phyloP scores from a whole-genome alignment of 2,888 invertebrate genomes.

The Oscheius sp. region DNA sequence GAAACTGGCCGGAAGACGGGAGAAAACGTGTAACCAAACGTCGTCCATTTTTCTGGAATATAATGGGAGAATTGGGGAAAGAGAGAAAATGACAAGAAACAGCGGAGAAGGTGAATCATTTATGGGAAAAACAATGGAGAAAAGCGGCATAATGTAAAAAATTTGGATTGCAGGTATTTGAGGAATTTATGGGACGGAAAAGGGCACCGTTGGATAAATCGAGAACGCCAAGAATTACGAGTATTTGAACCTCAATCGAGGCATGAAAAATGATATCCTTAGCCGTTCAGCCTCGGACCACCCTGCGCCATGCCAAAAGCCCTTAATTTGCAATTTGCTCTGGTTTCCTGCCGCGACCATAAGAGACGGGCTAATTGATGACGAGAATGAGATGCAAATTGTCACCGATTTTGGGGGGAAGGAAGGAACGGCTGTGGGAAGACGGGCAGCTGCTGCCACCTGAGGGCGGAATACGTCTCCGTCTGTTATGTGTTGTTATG shows the following conservation, averaged over 20 bases:
- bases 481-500: not conserved
- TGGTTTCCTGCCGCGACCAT: no score
- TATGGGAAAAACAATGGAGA: not conserved
- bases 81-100: no score
- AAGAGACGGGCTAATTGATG: no score
- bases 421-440: not conserved
- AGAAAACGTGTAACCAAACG: slow-evolving; percentile 30
- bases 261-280: no score
- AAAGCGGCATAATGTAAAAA: no score
- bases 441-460: not conserved
- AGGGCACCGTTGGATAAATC: not conserved
- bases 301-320: not conserved
- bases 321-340: no score
- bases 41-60: slow-evolving; percentile 23
- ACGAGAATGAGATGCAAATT: slow-evolving; percentile 2
- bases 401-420: not conserved
- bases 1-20: not conserved
- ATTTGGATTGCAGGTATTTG: no score
- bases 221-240: no score
- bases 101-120: not conserved
- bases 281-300: no score
- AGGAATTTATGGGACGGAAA: no score
- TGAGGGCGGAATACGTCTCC: not conserved
- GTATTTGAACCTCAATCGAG: not conserved
- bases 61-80: not conserved